Conservation (phyloP, 92 coral and sea anemone species). For the Epizoanthus ramosus region DNA sequence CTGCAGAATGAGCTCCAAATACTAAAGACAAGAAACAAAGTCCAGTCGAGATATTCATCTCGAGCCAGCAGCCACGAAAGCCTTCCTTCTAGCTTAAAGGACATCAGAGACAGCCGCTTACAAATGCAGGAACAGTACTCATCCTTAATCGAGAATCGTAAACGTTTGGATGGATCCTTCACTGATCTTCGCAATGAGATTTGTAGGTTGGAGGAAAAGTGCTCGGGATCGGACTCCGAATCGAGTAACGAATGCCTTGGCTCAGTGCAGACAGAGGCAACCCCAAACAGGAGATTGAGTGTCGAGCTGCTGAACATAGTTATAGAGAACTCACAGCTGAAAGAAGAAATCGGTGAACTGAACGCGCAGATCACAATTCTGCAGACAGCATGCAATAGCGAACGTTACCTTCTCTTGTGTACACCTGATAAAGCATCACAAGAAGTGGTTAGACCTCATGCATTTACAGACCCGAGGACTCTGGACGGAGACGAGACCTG, state of each 20-base stretch:
- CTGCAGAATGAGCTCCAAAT: constrained; percentile 41
- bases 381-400: background rate
- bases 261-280: background rate
- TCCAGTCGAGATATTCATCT: constrained; percentile 17
- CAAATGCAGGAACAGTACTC: constrained; percentile 19
- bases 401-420: background rate
- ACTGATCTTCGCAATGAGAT: constrained; percentile 38
- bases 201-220: constrained; percentile 20
- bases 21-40: constrained; percentile 16
- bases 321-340: constrained; percentile 11
- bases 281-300: background rate
- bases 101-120: constrained; percentile 21
- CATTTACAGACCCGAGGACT: background rate
- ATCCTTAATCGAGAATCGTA: constrained; percentile 23
- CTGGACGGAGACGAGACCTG: background rate
- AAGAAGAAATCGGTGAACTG: constrained; percentile 5
- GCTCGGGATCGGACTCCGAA: constrained; percentile 10
- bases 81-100: constrained; percentile 10
- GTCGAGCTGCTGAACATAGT: background rate
- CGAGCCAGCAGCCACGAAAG: constrained; percentile 27
- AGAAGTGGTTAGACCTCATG: background rate
- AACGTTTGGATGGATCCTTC: constrained; percentile 34
- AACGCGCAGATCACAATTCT: constrained; percentile 6
- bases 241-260: background rate
- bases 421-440: background rate